These are phyloP conservation scores for Nebria ingens DNA, from an alignment of 1,140 invertebrate species.

Conservation along the genomic window DNA sequence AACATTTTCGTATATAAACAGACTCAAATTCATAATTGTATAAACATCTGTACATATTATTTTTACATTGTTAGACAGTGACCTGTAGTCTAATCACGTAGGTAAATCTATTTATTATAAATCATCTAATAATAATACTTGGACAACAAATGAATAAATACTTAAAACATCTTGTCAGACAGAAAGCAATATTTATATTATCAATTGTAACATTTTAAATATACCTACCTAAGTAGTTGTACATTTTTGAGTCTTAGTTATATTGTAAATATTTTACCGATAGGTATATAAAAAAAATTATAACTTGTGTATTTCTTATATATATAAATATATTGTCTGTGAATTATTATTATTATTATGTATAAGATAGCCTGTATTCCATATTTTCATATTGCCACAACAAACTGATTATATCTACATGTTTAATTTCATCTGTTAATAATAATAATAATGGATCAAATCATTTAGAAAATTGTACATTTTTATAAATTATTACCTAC, in stretches of 20 bases:
- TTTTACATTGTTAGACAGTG: not conserved
- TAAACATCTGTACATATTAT: not conserved
- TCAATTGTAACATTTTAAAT: not conserved
- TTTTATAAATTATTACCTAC: not conserved
- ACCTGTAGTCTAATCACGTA: not conserved
- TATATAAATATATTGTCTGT: constrained; percentile 1
- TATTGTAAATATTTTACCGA: too few relatives aligned
- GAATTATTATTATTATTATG: not conserved
- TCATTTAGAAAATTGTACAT: not conserved
- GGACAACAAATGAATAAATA: not conserved
- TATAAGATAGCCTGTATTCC: not conserved
- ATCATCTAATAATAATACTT: not conserved
- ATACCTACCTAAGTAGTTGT: too few relatives aligned
- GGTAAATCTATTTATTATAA: not conserved
- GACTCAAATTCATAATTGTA: not conserved
- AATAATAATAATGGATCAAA: too few relatives aligned
- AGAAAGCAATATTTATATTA: constrained; percentile 4
- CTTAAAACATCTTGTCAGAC: not conserved
- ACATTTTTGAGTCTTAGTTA: too few relatives aligned
- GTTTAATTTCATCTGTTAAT: too few relatives aligned
- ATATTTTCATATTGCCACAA: not conserved
- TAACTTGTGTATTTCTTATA: not conserved
- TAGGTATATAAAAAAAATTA: not conserved
- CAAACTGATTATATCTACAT: too few relatives aligned
- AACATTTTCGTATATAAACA: too few relatives aligned